phyloP scores from a whole-genome alignment of 2,888 invertebrate species.

The Ophonus ardosiacus region DNA sequence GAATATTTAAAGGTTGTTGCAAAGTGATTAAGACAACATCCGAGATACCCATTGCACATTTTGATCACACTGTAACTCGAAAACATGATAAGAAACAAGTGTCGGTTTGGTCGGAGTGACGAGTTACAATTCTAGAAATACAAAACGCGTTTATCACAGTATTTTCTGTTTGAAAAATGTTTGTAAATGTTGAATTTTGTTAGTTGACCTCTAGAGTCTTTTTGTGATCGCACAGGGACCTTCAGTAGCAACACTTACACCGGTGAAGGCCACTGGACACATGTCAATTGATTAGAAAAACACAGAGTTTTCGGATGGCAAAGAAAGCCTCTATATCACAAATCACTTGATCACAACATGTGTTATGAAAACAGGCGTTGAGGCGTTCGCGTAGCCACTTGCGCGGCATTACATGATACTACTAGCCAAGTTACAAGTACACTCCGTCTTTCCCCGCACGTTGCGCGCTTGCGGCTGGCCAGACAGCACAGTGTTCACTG shows the following conservation, averaged over 20 bases:
- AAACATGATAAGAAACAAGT: constrained; percentile 54
- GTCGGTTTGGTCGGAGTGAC: constrained; percentile 25
- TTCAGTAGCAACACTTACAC: constrained; percentile 76
- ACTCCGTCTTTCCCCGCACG: constrained; percentile 71
- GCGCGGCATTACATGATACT: constrained; percentile 76
- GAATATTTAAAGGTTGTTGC: background rate
- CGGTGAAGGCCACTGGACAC: constrained; percentile 75
- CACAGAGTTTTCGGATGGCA: constrained; percentile 71
- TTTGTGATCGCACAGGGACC: constrained; percentile 75
- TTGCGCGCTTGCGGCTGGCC: constrained; percentile 69
- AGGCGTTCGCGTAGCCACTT: constrained; percentile 70
- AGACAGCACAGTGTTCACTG: constrained; percentile 68
- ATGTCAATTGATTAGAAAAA: constrained; percentile 71
- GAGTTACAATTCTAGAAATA: constrained; percentile 44
- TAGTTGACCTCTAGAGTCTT: constrained; percentile 75
- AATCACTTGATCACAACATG: constrained; percentile 74
- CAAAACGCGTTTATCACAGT: constrained; percentile 36
- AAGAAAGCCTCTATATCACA: constrained; percentile 71
- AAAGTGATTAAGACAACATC: constrained; percentile 34
- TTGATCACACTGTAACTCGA: constrained; percentile 43
- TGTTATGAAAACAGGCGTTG: constrained; percentile 70
- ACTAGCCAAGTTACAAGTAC: constrained; percentile 77
- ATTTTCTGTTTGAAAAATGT: constrained; percentile 61
- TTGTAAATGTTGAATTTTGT: constrained; percentile 67
- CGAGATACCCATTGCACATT: constrained; percentile 47